phyloP scores from a whole-genome alignment of 1,140 invertebrate species.

The Ruditapes philippinarum region DNA sequence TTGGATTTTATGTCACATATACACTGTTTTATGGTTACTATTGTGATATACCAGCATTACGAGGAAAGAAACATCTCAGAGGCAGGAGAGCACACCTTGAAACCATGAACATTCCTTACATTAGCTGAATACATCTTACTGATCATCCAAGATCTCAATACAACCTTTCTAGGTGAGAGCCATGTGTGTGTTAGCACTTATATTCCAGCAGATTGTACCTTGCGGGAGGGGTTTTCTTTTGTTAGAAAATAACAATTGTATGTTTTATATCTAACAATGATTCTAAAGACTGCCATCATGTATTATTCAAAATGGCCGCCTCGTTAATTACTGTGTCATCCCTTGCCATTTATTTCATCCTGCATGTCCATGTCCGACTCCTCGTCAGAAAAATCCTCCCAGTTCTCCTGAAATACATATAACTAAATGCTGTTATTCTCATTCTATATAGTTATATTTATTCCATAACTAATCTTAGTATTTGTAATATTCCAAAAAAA shows the following conservation, averaged over 20 bases:
- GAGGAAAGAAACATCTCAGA: too few relatives aligned
- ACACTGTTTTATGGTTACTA: too few relatives aligned
- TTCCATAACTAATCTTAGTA: too few relatives aligned
- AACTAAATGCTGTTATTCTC: too few relatives aligned
- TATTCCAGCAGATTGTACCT: not conserved
- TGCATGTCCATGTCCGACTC: slow-evolving; percentile 64
- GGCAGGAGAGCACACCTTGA: too few relatives aligned
- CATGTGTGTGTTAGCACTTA: not conserved
- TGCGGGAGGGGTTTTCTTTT: not conserved
- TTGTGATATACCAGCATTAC: too few relatives aligned
- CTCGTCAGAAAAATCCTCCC: slow-evolving; percentile 65
- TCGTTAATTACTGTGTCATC: slow-evolving; percentile 33
- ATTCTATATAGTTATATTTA: too few relatives aligned
- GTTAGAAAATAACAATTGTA: not conserved
- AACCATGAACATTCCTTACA: too few relatives aligned
- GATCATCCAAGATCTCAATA: slow-evolving; percentile 13
- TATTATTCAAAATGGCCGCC: not conserved
- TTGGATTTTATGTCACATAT: too few relatives aligned
- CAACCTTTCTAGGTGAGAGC: not conserved
- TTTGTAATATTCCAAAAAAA: too few relatives aligned
- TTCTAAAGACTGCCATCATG: not conserved
- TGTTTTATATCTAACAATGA: not conserved
- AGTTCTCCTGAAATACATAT: slow-evolving; percentile 54
- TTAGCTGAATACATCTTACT: not conserved
- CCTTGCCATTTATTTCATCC: slow-evolving; percentile 54